phyloP scores from a whole-genome alignment of 92 coral and sea anemone species.

The Phenganax subtilis region DNA sequence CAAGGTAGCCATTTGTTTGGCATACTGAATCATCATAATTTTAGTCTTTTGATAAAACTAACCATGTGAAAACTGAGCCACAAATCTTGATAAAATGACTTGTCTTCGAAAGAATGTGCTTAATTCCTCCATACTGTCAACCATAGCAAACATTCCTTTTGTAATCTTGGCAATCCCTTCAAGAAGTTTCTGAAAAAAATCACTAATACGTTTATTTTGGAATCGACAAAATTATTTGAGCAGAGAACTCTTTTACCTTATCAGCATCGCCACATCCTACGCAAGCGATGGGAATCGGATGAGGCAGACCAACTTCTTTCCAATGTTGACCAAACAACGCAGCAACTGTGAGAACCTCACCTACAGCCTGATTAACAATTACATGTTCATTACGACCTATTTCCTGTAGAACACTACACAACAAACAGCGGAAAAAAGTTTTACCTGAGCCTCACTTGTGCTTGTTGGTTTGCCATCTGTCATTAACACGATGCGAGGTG shows the following conservation, averaged over 20 bases:
- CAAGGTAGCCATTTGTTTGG: conserved; percentile 6
- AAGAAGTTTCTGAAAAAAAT: conserved; percentile 45
- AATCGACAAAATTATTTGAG: too few relatives aligned
- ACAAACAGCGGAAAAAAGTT: not conserved
- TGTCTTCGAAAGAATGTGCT: conserved; percentile 66
- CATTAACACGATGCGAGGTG: conserved; percentile 74
- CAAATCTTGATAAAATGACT: conserved; percentile 59
- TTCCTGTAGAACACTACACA: not conserved
- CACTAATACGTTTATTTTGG: not conserved
- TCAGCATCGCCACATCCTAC: conserved; percentile 77
- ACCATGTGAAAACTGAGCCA: conserved; percentile 49
- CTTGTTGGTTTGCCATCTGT: conserved; percentile 68
- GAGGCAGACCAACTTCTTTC: conserved; percentile 64
- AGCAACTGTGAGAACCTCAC: conserved; percentile 54
- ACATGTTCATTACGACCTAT: too few relatives aligned
- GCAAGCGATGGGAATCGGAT: conserved; percentile 67
- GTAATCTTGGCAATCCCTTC: conserved; percentile 60
- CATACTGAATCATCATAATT: too few relatives aligned
- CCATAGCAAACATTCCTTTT: conserved; percentile 68
- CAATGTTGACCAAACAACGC: conserved; percentile 62
- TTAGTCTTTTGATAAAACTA: conserved; percentile 5
- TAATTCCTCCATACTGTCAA: conserved; percentile 58
- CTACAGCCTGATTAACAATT: conserved; percentile 43
- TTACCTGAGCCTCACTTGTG: conserved; percentile 25
- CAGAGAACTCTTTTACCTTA: conserved; percentile 25